A percentile compares a stretch with the other conserved stretches of the same genome.
These are phyloP conservation scores for Harpalus rubripes DNA, from an alignment of 2,888 invertebrate species.

Conservation along the genomic window DNA sequence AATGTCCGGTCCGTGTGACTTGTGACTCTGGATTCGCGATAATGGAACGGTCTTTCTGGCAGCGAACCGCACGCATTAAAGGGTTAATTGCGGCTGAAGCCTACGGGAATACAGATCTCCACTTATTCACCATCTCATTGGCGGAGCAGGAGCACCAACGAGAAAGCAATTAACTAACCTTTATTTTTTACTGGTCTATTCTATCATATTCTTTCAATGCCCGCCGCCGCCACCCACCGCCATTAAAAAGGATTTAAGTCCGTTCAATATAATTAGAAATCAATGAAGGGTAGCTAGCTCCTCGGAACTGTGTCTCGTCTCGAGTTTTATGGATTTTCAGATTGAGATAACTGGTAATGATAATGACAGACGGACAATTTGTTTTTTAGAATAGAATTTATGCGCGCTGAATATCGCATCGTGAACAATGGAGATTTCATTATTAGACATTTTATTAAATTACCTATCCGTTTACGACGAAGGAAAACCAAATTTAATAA, in stretches of 20 bases:
- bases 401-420: slow-evolving; percentile 16
- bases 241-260: slow-evolving; percentile 43
- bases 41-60: slow-evolving; percentile 59
- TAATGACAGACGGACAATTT: slow-evolving; percentile 42
- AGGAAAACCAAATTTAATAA: slow-evolving; percentile 23
- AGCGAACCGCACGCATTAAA: slow-evolving; percentile 60
- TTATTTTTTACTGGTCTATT: slow-evolving; percentile 52
- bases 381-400: slow-evolving; percentile 42
- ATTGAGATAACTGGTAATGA: slow-evolving; percentile 34
- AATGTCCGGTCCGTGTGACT: slow-evolving; percentile 55
- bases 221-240: not conserved
- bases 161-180: slow-evolving; percentile 64
- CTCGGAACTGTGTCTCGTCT: slow-evolving; percentile 27
- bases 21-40: slow-evolving; percentile 57
- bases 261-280: slow-evolving; percentile 51
- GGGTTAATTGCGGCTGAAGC: slow-evolving; percentile 65
- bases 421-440: slow-evolving; percentile 35
- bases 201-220: slow-evolving; percentile 22
- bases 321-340: slow-evolving; percentile 47
- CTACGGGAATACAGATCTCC: slow-evolving; percentile 58
- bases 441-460: slow-evolving; percentile 45
- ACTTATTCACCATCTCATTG: slow-evolving; percentile 60
- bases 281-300: slow-evolving; percentile 20
- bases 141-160: slow-evolving; percentile 22
- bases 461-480: slow-evolving; percentile 15